These are phyloP conservation scores for Sebastiscus tertius DNA, from an alignment of 2,797 vertebrate genomes.

Conservation along the genomic window DNA sequence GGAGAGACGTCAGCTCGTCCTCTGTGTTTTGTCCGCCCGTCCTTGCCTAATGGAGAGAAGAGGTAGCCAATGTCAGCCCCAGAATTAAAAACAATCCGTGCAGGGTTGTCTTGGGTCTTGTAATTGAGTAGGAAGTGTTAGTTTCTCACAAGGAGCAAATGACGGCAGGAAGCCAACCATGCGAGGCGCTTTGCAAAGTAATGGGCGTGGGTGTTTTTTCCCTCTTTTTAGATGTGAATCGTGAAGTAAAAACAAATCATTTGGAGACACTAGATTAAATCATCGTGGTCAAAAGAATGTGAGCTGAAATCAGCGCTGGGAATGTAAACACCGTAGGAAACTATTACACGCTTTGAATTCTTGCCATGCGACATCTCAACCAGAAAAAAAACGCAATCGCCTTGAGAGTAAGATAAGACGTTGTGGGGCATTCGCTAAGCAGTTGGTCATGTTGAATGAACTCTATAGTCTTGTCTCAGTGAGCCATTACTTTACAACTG, in stretches of 20 bases:
- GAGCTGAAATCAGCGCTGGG: constrained; percentile 31
- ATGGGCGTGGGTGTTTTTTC: constrained; percentile 54
- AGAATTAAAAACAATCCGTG: constrained; percentile 45
- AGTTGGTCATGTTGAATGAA: constrained; percentile 13
- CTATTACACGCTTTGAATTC: constrained; percentile 38
- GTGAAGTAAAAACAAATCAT: constrained; percentile 73
- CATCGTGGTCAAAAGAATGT: constrained; percentile 41
- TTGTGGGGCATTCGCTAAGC: not conserved
- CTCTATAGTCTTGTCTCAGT: constrained; percentile 20
- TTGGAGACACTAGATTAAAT: constrained; percentile 57
- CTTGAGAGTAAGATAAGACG: constrained; percentile 52
- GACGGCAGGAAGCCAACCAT: constrained; percentile 56
- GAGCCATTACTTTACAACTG: constrained; percentile 5
- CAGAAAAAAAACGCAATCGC: constrained; percentile 10
- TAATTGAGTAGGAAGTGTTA: constrained; percentile 65
- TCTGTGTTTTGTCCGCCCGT: constrained; percentile 53
- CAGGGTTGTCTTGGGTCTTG: constrained; percentile 23
- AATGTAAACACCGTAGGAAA: constrained; percentile 62
- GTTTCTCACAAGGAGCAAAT: constrained; percentile 48
- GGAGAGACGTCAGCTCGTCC: constrained; percentile 52
- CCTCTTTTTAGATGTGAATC: constrained; percentile 57
- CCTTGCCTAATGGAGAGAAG: constrained; percentile 43
- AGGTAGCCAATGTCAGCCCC: constrained; percentile 2
- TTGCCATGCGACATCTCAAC: constrained; percentile 28
- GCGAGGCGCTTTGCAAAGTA: constrained; percentile 13